These are phyloP conservation scores for Lutjanus argentimaculatus DNA, from an alignment of 2,797 vertebrate species.

Conservation along the genomic window DNA sequence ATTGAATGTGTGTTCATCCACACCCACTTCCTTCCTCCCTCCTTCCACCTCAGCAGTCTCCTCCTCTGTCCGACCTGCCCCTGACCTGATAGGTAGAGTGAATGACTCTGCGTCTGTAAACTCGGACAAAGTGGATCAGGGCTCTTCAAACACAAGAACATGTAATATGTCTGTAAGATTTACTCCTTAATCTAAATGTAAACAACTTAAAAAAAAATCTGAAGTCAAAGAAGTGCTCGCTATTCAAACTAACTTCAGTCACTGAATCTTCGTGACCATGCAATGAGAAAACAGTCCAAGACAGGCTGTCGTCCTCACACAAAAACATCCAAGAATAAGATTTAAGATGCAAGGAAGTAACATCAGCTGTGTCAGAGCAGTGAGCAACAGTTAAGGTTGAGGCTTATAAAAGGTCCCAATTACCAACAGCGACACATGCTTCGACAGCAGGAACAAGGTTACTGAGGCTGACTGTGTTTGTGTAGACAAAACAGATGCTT, in stretches of 20 bases:
- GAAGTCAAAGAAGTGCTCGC: neutral
- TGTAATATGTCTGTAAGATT: neutral
- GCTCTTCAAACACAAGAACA: neutral
- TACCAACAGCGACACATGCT: neutral
- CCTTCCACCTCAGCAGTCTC: constrained; percentile 28
- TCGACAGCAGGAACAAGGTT: constrained; percentile 4
- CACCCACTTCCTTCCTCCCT: constrained; percentile 28
- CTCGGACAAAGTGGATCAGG: neutral
- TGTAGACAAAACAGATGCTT: constrained; percentile 6
- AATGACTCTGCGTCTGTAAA: constrained; percentile 11
- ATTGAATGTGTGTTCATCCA: constrained; percentile 41
- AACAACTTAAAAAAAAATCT: neutral
- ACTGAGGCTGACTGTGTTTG: neutral
- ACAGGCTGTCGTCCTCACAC: neutral
- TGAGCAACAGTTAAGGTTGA: neutral
- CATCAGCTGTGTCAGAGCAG: neutral
- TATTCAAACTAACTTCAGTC: neutral
- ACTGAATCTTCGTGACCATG: neutral
- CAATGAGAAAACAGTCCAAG: neutral
- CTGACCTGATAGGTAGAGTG: constrained; percentile 9
- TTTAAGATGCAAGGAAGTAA: neutral
- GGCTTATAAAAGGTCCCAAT: neutral
- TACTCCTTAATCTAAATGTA: neutral
- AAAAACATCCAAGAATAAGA: neutral
- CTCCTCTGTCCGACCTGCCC: constrained; percentile 24